Base-by-base conservation (phyloP, 2,888 invertebrate genomes). In the Physocephala rufipes region DNA sequence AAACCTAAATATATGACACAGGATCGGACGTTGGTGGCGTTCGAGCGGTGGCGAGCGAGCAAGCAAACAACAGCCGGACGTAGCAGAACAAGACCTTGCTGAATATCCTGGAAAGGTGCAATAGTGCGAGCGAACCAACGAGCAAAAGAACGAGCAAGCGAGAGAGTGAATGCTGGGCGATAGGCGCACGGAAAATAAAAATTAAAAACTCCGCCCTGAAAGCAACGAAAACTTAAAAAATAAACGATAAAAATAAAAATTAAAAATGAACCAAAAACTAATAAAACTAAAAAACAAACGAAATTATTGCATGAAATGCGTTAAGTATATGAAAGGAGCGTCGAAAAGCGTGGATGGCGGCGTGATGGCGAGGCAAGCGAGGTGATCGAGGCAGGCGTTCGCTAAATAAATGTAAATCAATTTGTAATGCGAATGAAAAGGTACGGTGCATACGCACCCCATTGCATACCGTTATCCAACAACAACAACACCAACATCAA, bases 161-260 rank as follows among this genome's bases (percentile, higher is more conserved):
- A 74, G 76, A 69, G 73, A 73, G 76, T 76, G 75, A 72, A 62
- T 72, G 59, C 63, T 45, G 55, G 62, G 70, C 71, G 64, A 61
- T 72, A 71, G 65, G 69, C 74, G 70, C 79, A 71, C 67, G 73
- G 76, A 81, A 83, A 84, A 82, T 82, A 83, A 82, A 85, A 82
- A 80, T 80, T 81, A 84, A 85, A 85, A 85, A 85, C 84, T 82
- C 84, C 84, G 85, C 84, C 84, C 85, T 81, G 81, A 84, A 84
- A 82, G 77, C 76, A 58, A 62, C 63, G n/a, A n/a, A 55, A 65
- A 43, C 55, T 65, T 36, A 58, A 72, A 74, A 64, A 61, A 19
- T 59, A 71, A 9, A 71, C 71, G 61, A 61, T 16, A 63, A 71
- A 9, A 73, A 74, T 71, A 71, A 73, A 75, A 74, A 72, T 72